These are phyloP conservation scores for Achatina immaculata DNA, from an alignment of 1,140 invertebrate genomes.

Conservation along the genomic window DNA sequence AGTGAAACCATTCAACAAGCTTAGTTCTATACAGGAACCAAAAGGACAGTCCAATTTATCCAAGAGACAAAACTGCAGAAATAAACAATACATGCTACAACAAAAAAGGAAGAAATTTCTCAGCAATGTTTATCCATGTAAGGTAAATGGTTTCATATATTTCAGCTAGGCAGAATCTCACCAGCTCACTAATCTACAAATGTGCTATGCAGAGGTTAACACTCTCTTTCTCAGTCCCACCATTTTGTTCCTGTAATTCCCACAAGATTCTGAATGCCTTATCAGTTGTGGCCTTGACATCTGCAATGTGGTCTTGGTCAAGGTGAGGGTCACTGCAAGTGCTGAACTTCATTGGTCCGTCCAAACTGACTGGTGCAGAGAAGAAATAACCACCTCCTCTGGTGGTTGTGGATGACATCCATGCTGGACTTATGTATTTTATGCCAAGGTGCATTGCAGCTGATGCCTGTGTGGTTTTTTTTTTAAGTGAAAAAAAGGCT, in stretches of 20 bases:
- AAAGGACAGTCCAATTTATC: too few species aligned
- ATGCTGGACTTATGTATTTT: not conserved
- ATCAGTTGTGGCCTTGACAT: slow-evolving; percentile 19
- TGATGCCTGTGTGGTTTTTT: slow-evolving; percentile 9
- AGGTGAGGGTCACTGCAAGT: not conserved
- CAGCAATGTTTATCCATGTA: too few species aligned
- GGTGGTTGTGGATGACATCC: not conserved
- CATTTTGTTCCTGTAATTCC: not conserved
- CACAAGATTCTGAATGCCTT: not conserved
- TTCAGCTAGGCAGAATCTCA: too few species aligned
- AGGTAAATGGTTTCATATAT: too few species aligned
- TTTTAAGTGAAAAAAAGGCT: too few species aligned
- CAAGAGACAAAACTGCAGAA: too few species aligned
- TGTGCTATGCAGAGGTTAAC: not conserved
- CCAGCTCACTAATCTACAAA: not conserved
- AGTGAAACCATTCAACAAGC: too few species aligned
- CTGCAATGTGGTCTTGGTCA: not conserved
- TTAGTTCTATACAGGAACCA: too few species aligned
- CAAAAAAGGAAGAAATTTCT: too few species aligned
- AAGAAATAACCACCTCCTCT: not conserved
- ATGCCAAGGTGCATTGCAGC: not conserved
- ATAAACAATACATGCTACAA: too few species aligned
- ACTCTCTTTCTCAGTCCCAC: not conserved
- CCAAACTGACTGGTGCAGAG: not conserved
- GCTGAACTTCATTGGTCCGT: not conserved